Conservation (phyloP, 2,113 vertebrate genomes). For the Vidua macroura region DNA sequence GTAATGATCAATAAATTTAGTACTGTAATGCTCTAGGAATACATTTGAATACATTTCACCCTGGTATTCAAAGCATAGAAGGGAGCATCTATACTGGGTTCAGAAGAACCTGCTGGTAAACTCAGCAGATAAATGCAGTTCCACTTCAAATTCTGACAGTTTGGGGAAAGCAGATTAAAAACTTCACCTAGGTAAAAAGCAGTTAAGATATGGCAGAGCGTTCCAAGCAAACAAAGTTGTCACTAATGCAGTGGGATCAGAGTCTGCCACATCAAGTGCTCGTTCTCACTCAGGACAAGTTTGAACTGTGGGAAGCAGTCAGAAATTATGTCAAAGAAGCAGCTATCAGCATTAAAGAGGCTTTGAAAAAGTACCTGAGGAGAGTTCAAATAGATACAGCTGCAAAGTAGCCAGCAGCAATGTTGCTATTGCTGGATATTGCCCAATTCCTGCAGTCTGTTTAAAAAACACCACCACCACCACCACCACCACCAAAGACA, state of each 20-base stretch:
- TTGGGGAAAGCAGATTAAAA: background rate
- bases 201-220: background rate
- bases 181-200: background rate
- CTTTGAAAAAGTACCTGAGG: background rate
- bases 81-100: background rate
- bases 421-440: background rate
- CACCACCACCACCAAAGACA: background rate
- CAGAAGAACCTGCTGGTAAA: background rate
- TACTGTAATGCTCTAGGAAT: background rate
- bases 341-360: background rate
- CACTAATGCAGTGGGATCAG: background rate
- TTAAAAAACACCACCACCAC: background rate
- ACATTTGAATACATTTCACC: background rate
- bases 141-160: background rate
- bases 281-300: accelerated
- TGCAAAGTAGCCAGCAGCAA: background rate
- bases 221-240: background rate
- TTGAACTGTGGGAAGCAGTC: background rate
- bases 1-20: background rate
- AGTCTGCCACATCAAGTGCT: background rate
- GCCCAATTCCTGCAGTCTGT: background rate
- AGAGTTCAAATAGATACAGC: background rate
- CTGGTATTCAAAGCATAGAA: background rate
- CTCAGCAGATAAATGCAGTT: background rate
- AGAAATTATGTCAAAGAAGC: background rate